phyloP scores from a whole-genome alignment of 2,888 invertebrate species.

The Chaitophorus viminalis region DNA sequence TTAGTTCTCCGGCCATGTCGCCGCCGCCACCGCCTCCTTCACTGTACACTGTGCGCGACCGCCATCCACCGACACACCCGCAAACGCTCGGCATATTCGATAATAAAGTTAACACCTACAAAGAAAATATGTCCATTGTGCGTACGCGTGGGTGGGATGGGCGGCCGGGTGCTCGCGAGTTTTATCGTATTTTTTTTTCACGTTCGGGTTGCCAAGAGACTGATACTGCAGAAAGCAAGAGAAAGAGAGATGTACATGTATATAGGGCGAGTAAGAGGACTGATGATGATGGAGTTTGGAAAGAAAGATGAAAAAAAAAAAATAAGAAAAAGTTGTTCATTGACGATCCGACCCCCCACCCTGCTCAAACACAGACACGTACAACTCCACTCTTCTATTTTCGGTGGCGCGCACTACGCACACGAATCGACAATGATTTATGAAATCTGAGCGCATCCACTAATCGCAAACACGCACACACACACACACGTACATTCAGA shows the following conservation, averaged over 20 bases:
- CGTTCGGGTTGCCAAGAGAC: not conserved
- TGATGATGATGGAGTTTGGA: not conserved
- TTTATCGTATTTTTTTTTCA: constrained; percentile 12
- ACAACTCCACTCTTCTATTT: not conserved
- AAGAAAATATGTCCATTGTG: constrained; percentile 43
- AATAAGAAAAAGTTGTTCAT: constrained; percentile 9
- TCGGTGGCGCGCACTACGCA: not conserved
- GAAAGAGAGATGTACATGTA: not conserved
- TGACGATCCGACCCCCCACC: constrained; percentile 2
- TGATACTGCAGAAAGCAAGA: not conserved
- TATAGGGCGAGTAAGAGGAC: not conserved
- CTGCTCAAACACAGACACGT: not conserved
- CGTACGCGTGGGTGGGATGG: not conserved
- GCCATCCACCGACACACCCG: not conserved
- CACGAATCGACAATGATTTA: constrained; percentile 25
- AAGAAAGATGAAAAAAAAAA: not conserved
- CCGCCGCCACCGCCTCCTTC: not conserved
- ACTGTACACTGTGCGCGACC: not conserved
- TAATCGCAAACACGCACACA: too few species aligned
- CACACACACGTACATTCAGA: not conserved
- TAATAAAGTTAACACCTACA: constrained; percentile 57
- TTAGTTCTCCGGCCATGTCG: constrained; percentile 36
- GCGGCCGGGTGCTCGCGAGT: not conserved
- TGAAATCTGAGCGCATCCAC: constrained; percentile 19
- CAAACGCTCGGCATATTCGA: constrained; percentile 23